Conservation (phyloP, 1,140 invertebrate species). For the Idris sp. region DNA sequence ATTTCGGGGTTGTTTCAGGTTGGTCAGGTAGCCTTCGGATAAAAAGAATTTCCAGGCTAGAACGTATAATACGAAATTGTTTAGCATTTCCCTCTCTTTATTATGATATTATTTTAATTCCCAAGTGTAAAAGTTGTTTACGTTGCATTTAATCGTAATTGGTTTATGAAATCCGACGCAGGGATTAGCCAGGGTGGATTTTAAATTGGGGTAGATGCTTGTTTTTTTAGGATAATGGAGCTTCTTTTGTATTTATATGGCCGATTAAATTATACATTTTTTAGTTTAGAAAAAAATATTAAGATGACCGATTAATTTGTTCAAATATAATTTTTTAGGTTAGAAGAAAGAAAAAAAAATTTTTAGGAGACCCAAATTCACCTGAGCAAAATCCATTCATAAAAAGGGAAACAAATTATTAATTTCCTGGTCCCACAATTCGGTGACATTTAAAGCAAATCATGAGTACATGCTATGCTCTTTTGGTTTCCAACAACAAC, state of each 20-base stretch:
- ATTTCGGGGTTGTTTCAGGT: background rate
- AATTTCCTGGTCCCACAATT: constrained; percentile 25
- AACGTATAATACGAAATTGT: constrained; percentile 5
- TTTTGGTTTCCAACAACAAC: background rate
- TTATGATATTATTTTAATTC: constrained; percentile 5
- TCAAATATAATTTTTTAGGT: too few species aligned
- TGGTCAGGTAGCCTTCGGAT: background rate
- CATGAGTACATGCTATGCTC: constrained; percentile 20
- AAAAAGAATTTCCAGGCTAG: background rate
- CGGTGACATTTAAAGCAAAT: constrained; percentile 32
- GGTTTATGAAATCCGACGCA: constrained; percentile 10
- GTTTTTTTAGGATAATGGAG: background rate
- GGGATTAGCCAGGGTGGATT: background rate
- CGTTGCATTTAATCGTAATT: constrained; percentile 6
- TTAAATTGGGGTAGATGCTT: constrained; percentile 1
- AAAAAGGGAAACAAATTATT: constrained; percentile 31
- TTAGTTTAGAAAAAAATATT: too few species aligned
- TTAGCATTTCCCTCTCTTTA: too few species aligned
- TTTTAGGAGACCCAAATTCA: background rate
- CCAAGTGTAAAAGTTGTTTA: constrained; percentile 18
- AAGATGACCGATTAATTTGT: too few species aligned
- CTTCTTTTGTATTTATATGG: too few species aligned
- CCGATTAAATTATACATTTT: too few species aligned
- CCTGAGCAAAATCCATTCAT: background rate
- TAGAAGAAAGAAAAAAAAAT: too few species aligned